These are phyloP conservation scores for Rhodeus uyekii DNA, from an alignment of 2,797 vertebrate species.

Conservation along the genomic window DNA sequence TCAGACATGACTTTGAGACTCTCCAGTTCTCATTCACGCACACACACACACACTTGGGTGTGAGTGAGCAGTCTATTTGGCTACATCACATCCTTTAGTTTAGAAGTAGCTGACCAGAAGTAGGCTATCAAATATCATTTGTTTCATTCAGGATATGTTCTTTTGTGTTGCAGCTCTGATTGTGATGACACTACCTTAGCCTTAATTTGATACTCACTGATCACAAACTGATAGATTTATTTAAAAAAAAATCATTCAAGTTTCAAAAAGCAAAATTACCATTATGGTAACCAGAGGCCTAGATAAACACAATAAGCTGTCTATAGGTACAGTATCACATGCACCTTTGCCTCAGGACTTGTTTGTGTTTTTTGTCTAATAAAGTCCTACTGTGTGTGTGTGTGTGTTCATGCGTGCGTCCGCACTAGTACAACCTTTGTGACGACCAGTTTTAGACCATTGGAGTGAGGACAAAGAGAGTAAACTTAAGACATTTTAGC, in stretches of 20 bases:
- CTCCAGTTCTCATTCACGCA: constrained; percentile 19
- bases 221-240: neutral
- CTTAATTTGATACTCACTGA: neutral
- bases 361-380: constrained; percentile 33
- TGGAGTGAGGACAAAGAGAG: no score
- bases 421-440: no score
- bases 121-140: neutral
- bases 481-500: no score
- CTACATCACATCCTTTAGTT: constrained; percentile 4
- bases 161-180: neutral
- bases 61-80: constrained; percentile 38
- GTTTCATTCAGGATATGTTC: neutral
- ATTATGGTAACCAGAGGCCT: neutral
- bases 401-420: no score
- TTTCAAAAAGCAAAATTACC: neutral
- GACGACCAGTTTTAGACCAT: no score
- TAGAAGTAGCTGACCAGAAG: neutral
- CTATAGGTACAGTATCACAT: neutral
- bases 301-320: neutral
- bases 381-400: constrained; percentile 2
- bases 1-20: constrained; percentile 29
- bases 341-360: neutral
- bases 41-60: constrained; percentile 16
- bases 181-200: neutral
- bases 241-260: neutral